Conservation (phyloP, 1,140 invertebrate species). For the Trichonephila clavipes region DNA sequence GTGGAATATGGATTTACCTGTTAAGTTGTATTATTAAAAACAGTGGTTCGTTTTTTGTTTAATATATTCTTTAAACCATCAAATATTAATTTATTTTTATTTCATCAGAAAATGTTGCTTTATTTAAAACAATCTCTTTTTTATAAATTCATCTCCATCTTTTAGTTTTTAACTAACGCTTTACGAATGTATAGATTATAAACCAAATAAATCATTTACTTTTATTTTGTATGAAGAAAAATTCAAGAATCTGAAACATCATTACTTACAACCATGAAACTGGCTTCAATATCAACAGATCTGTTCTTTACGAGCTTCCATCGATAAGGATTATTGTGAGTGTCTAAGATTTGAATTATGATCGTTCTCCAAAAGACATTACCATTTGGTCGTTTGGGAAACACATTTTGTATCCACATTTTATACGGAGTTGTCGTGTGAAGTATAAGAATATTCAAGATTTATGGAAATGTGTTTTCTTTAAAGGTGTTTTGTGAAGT, state of each 20-base stretch:
- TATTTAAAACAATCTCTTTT: too few relatives aligned
- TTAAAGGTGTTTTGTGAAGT: neutral
- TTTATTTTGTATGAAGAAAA: too few relatives aligned
- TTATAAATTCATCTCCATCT: too few relatives aligned
- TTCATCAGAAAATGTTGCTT: too few relatives aligned
- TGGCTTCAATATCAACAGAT: neutral
- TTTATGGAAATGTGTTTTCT: neutral
- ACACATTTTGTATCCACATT: neutral
- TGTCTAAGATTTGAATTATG: neutral
- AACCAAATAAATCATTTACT: too few relatives aligned
- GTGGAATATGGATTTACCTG: too few relatives aligned
- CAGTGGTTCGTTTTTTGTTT: too few relatives aligned
- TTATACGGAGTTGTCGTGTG: neutral
- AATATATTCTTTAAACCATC: too few relatives aligned
- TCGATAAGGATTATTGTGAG: neutral
- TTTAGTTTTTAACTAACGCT: too few relatives aligned
- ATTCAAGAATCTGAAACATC: neutral
- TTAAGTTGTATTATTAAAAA: too few relatives aligned
- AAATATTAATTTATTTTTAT: too few relatives aligned
- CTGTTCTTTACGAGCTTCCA: neutral
- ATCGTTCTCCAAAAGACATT: neutral
- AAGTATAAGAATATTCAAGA: conserved; percentile 7
- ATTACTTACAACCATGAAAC: neutral
- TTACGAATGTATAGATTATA: too few relatives aligned
- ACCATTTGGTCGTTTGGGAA: conserved; percentile 14